Evolutionary conservation across 2,797 vertebrate genomes (phyloP), one percentile per base, ranked within the genome.

Genomic region (Sebastes reedi): DNA sequence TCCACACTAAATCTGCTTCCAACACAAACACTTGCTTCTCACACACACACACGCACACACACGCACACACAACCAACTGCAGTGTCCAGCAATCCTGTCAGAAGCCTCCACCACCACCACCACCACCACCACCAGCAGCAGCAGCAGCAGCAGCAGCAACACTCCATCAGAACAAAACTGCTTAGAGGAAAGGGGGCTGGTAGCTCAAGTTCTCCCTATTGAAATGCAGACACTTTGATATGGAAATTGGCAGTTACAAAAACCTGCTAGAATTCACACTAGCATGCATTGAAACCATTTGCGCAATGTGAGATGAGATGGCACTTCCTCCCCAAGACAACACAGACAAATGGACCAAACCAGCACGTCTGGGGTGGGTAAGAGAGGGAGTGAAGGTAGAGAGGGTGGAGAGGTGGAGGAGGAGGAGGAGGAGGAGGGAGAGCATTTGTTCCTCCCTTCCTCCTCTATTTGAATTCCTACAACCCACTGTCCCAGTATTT

Each of bases 151-250:
- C 79, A 92, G 95, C 92, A 95, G 90, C 91, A 82, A 55, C 95
- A 93, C 94, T 95, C 96, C 95, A 95, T 96, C 95, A 96, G 96
- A 95, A 97, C 96, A 96, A 85, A 94, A 96, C 96, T 95, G 89
- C 90, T 90, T 67, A 67, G 93, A 96, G 96, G 94, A 95, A 36
- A 96, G 96, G 95, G 95, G 95, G 95, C 89, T 97, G 97, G 92
- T 95, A 94, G 94, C 96, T 96, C 95, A 97, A 97, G 96, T 97
- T 97, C 96, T 96, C 96, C 96, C 97, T 94, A 97, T 97, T 97
- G 97, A 98, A 96, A 96, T 96, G 93, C 96, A 95, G 94, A 96
- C 96, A 96, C 98, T 99, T 99, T 99, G 97, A 99, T 97, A 99
- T 99, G 98, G 96, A 98, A 99, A 99, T 99, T 81, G 85, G 76